Conservation (phyloP, 2,888 invertebrate genomes). For the Tenthredo amoena region DNA sequence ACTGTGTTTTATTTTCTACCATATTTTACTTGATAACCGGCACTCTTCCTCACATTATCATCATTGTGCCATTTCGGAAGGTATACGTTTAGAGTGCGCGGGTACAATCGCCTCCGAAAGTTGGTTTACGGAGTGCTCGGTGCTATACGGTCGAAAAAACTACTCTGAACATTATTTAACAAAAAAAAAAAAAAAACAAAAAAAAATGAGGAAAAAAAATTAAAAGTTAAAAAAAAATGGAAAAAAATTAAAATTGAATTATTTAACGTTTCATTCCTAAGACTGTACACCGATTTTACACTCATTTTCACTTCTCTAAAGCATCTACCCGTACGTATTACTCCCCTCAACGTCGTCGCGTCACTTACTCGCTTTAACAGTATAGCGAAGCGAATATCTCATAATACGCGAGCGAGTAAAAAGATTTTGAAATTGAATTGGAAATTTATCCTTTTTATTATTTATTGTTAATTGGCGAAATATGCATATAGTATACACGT, state of each 20-base stretch:
- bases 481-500: neutral
- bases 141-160: neutral
- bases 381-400: too few species aligned
- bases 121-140: neutral
- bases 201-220: neutral
- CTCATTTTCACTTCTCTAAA: neutral
- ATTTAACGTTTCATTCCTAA: neutral
- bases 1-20: conserved; percentile 13
- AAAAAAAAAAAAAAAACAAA: neutral
- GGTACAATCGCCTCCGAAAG: conserved; percentile 1
- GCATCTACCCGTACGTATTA: neutral
- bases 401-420: too few species aligned
- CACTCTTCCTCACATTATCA: conserved; percentile 40
- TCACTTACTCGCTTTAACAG: neutral
- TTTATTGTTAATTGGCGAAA: too few species aligned
- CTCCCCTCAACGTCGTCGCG: neutral
- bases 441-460: too few species aligned
- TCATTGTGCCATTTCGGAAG: conserved; percentile 39
- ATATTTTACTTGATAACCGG: conserved; percentile 43
- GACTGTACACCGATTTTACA: neutral
- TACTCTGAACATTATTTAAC: neutral
- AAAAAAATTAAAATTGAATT: neutral
- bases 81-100: neutral
- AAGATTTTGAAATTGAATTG: too few species aligned
- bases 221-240: neutral